These are phyloP conservation scores for Eueremaeus valkanovi DNA, from an alignment of 2,888 invertebrate genomes.

Conservation along the genomic window DNA sequence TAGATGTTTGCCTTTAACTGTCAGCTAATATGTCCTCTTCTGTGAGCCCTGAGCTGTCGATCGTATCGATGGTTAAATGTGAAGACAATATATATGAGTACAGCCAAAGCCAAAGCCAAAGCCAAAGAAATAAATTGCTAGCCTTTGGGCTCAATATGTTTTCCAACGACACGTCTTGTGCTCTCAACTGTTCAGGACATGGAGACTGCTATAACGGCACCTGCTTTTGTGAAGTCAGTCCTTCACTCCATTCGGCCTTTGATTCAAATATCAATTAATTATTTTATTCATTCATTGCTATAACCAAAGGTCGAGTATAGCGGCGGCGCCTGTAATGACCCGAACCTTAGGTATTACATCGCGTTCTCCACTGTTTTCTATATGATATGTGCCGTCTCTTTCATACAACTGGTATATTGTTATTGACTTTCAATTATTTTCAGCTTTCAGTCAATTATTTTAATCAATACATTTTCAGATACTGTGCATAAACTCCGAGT, in stretches of 20 bases:
- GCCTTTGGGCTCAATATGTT: constrained; percentile 40
- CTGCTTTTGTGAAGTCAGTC: constrained; percentile 75
- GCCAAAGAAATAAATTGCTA: constrained; percentile 15
- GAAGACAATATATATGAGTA: not conserved
- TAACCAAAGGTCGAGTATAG: constrained; percentile 63
- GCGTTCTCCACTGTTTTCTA: constrained; percentile 67
- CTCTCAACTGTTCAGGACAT: constrained; percentile 76
- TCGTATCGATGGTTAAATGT: constrained; percentile 16
- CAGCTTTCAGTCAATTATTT: not conserved
- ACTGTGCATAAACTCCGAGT: constrained; percentile 49
- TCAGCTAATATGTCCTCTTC: not conserved
- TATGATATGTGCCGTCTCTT: constrained; percentile 74
- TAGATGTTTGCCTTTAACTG: not conserved
- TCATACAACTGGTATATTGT: constrained; percentile 68
- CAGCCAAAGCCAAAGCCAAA: no score
- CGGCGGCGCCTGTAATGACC: constrained; percentile 75
- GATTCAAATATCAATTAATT: no score
- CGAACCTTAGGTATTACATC: constrained; percentile 72
- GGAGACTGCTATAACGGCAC: constrained; percentile 89
- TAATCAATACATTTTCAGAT: no score
- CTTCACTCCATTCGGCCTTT: not conserved
- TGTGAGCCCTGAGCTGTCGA: not conserved
- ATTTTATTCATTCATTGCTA: not conserved
- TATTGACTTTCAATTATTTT: not conserved
- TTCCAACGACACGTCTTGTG: constrained; percentile 56